Evolutionary conservation across 1,140 invertebrate genomes (phyloP).

Genomic region (Caenorhabditis brenneri): DNA sequence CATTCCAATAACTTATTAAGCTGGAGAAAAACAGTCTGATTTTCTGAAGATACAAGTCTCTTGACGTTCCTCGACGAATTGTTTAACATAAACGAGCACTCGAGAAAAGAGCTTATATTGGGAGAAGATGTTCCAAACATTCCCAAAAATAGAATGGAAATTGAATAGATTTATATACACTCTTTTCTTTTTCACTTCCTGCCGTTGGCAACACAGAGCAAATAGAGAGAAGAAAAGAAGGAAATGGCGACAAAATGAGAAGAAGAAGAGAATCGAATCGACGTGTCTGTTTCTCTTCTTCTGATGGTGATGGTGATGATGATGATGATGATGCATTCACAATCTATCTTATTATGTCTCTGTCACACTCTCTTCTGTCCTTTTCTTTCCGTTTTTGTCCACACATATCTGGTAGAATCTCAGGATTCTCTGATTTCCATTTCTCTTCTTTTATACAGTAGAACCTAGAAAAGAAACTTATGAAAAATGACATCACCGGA

Average conservation of each 20-base stretch:
- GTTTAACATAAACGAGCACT: no score
- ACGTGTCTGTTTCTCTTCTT: constrained; percentile 8
- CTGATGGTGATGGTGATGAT: not conserved
- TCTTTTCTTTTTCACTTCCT: constrained; percentile 21
- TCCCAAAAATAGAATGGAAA: not conserved
- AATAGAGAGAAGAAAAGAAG: constrained; percentile 23
- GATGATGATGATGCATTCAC: constrained; percentile 28
- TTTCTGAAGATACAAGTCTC: no score
- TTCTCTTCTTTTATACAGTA: not conserved
- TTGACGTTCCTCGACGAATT: no score
- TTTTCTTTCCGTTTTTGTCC: not conserved
- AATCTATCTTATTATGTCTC: constrained; percentile 39
- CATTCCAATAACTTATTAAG: no score
- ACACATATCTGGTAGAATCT: not conserved
- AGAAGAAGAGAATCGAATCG: constrained; percentile 32
- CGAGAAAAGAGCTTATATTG: not conserved
- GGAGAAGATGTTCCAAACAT: constrained; percentile 3
- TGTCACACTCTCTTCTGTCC: not conserved
- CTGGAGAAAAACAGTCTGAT: no score
- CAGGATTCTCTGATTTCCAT: not conserved
- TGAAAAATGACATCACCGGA: constrained; percentile 13
- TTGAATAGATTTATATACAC: constrained; percentile 23
- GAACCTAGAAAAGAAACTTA: not conserved
- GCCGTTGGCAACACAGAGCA: constrained; percentile 29
- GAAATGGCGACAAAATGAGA: constrained; percentile 39